Evolutionary conservation across 2,113 vertebrate species (phyloP).

Genomic region (Chaetodon auriga): DNA sequence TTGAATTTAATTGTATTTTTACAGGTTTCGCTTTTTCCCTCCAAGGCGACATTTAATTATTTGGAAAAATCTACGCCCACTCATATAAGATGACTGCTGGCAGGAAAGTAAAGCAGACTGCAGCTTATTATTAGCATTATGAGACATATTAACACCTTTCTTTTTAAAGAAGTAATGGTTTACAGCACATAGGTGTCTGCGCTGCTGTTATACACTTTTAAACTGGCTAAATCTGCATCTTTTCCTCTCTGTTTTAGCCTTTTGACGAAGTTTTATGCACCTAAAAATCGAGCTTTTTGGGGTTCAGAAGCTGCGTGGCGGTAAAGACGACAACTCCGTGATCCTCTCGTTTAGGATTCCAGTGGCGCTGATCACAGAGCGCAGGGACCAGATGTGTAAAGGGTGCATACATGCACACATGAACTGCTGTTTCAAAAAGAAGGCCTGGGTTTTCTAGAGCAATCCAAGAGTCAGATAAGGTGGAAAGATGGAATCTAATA

Average conservation of each 20-base stretch:
- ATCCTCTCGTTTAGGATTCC: background rate
- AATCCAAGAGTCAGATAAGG: constrained; percentile 3
- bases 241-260: background rate
- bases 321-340: background rate
- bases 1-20: constrained; percentile 31
- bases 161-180: constrained; percentile 6
- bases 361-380: background rate
- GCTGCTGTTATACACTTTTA: background rate
- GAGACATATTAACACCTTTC: constrained; percentile 31
- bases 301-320: too few species aligned
- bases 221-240: too few species aligned
- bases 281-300: background rate
- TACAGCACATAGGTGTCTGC: too few species aligned
- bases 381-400: constrained; percentile 13
- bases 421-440: background rate
- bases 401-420: background rate
- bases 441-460: background rate
- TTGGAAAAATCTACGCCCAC: constrained; percentile 33
- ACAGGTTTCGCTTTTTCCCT: constrained; percentile 25
- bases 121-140: constrained; percentile 5
- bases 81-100: constrained; percentile 7
- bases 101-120: constrained; percentile 29
- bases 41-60: constrained; percentile 45
- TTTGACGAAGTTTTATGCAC: background rate
- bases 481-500: background rate